Base-by-base conservation (phyloP, 2,888 invertebrate species). In the Strigamia crassipes region DNA sequence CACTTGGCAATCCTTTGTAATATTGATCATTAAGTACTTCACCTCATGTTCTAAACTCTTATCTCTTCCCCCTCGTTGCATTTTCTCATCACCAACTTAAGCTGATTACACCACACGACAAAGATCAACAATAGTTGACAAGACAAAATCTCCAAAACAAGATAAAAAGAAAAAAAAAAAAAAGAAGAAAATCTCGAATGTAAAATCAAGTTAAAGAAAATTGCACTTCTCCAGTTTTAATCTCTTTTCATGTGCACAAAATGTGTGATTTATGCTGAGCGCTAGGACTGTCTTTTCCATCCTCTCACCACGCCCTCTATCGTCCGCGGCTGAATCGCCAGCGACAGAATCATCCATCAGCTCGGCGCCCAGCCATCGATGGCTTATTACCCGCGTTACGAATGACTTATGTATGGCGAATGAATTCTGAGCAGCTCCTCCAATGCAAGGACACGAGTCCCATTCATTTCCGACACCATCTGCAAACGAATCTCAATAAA, bases 311-410 rank as follows among this genome's bases (percentile, higher is more conserved):
- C 61, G 61, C 61, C 61, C 23, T 61, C 61, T 23, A 23, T 61
- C 18, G 61, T 61, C 23, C 61, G 18, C 23, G 61, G 61, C 18
- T 15, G 61, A 61, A 18, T 61, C 61, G 61, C 61, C 61, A 61
- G 18, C 61, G 61, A 61, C 61, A 61, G 61, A 61, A 61, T 61
- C 61, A 61, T 61, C 61, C 61, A 61, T 61, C 61, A 61, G 61
- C 61, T 61, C 61, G 61, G 61, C 61, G 61, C 61, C 61, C 61
- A 61, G 61, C 61, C 61, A 61, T 61, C 61, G 61, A 61, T 61
- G 61, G 61, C 61, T 61, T 61, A 61, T 61, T 61, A 61, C 61
- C 61, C 61, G 23, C 61, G 61, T 61, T 61, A 61, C 61, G 61
- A 61, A 61, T 61, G 61, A 61, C 61, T 61, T 61, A 61, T 61